Base-by-base conservation (phyloP, 2,888 invertebrate genomes). In the Ariolimax columbianus region DNA sequence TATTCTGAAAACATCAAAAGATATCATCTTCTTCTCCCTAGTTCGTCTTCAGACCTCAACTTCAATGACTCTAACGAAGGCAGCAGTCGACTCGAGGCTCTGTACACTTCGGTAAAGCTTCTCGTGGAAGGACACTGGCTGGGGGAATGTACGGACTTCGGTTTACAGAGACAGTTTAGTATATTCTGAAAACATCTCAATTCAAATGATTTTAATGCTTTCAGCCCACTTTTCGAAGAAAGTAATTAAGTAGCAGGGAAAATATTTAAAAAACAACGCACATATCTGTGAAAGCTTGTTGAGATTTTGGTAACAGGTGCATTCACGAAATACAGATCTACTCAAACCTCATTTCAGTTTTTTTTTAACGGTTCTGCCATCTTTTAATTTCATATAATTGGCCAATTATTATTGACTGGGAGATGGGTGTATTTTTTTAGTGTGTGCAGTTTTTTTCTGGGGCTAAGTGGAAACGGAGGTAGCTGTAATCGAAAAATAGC, bases 381-480 rank as follows among this genome's bases (percentile, higher is more conserved):
- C 59, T 19, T 77, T 77, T 59, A 77, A 77, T 77, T 77, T 77
- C 77, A 59, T 4, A 59, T 77, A 81, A 81, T 55, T 81, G n/a
- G 70, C 81, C 72, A 55, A 72, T 73, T 59, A 75, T 73, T 47
- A 63, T 78, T n/a, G 30, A 38, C 78, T 43, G 83, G 72, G n/a
- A 11, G 47, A n/a, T 72, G 83, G 38, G 59, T 30, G 55, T 78
- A 40, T n/a, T 78, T 70, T 40, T 72, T 78, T 26, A n/a, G n/a
- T n/a, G n/a, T n/a, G n/a, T n/a, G n/a, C n/a, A n/a, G n/a, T n/a
- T n/a, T n/a, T n/a, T n/a, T n/a, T n/a, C n/a, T n/a, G n/a, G n/a
- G n/a, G n/a, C n/a, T 68, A 36, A 68, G 38, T 36, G 68, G 68
- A 66, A 66, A 11, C 66, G 66, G 66, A 66, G 47, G 30, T 30